These are phyloP conservation scores for Pedionomus torquatus DNA, from an alignment of 2,113 vertebrate species.

Conservation along the genomic window DNA sequence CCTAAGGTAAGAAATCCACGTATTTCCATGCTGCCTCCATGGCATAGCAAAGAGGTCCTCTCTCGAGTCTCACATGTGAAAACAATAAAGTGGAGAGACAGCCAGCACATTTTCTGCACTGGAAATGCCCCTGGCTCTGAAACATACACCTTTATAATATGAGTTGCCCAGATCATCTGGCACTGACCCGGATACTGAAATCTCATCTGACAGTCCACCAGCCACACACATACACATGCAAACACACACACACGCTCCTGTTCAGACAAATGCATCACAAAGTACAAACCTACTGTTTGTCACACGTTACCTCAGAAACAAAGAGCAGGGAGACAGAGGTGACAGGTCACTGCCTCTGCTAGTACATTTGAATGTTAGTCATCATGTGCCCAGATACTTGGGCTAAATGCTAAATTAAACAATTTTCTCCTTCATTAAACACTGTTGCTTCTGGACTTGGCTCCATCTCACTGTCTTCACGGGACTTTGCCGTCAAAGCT, in stretches of 20 bases:
- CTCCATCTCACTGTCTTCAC: slow-evolving; percentile 18
- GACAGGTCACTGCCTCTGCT: background rate
- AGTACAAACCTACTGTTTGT: background rate
- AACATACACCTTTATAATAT: background rate
- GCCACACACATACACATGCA: background rate
- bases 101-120: background rate
- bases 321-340: background rate
- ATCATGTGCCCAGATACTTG: slow-evolving; percentile 33
- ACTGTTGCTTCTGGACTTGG: slow-evolving; percentile 44
- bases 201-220: background rate
- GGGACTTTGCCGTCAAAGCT: background rate
- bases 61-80: background rate
- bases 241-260: background rate
- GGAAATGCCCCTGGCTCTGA: slow-evolving; percentile 19
- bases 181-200: background rate
- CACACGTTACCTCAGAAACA: background rate
- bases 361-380: background rate
- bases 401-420: slow-evolving; percentile 67
- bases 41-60: background rate
- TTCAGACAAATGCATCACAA: background rate
- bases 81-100: background rate
- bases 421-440: slow-evolving; percentile 67
- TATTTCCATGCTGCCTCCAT: background rate
- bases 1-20: background rate
- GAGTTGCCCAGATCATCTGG: background rate